Percentiles rank a stretch among this genome's conserved stretches.
Conservation (phyloP, 2,888 invertebrate species). For the Hemistola chrysoprasaria region DNA sequence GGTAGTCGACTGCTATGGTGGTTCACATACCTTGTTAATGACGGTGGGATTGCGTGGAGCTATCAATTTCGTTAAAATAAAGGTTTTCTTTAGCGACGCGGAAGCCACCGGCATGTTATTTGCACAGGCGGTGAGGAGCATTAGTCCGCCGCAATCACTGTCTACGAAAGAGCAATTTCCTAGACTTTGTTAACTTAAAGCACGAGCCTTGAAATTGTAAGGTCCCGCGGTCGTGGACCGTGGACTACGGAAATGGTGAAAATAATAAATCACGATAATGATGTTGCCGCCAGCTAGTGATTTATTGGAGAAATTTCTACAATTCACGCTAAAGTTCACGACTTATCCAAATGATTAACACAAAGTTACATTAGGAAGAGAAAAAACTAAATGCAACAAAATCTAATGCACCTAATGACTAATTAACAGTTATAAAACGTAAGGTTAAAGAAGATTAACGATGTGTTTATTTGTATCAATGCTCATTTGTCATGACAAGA, state of each 20-base stretch:
- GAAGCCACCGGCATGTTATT: constrained; percentile 70
- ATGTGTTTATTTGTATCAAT: constrained; percentile 41
- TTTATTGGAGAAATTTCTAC: constrained; percentile 37
- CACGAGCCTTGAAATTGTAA: constrained; percentile 63
- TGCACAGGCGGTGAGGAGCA: constrained; percentile 55
- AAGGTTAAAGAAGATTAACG: constrained; percentile 50
- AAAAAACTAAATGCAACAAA: constrained; percentile 3
- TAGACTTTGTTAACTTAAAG: constrained; percentile 62
- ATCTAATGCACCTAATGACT: constrained; percentile 4
- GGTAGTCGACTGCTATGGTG: constrained; percentile 28
- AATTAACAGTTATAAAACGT: constrained; percentile 20
- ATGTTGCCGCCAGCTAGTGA: constrained; percentile 38
- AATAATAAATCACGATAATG: constrained; percentile 70
- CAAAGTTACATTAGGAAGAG: neutral
- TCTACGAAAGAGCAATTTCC: constrained; percentile 71
- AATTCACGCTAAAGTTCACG: constrained; percentile 4
- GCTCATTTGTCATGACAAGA: constrained; percentile 45
- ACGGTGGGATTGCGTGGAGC: constrained; percentile 47
- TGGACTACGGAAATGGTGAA: constrained; percentile 60
- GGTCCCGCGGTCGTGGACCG: constrained; percentile 57
- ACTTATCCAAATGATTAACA: too few relatives aligned
- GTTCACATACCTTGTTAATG: constrained; percentile 50
- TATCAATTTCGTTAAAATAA: constrained; percentile 73
- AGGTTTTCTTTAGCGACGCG: constrained; percentile 67
- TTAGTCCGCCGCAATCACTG: constrained; percentile 69